Base-by-base conservation (phyloP, 2,797 vertebrate genomes). In the Propithecus deckenii region DNA sequence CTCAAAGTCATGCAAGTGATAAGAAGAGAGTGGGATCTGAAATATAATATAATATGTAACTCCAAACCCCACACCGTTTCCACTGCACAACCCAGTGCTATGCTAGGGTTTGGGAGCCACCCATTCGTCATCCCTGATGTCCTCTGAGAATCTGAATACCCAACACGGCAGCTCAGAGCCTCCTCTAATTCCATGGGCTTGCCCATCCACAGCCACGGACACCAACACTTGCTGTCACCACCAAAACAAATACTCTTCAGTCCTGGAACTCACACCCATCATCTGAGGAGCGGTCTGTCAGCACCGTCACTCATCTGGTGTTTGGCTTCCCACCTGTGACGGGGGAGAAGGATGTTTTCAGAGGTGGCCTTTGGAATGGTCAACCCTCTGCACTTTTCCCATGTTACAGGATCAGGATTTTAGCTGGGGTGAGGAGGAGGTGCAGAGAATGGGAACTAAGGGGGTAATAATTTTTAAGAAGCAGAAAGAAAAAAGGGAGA, bases 331-430 rank as follows among this genome's bases (percentile, higher is more conserved):
- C 55, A 52, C 12, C 50, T 30, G 15, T 52, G 46, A 30, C 55
- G 30, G 93, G 74, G 12, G n/a, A 88, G 71, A n/a, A 94, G 89
- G 38, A 50, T 65, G 28, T 74, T 95, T 93, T 83, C 50, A 92
- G 46, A 78, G 86, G 57, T 6, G 35, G 69, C 74, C 38, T 89
- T 84, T 38, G 38, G 25, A 59, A 65, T 1, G 32, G 41, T 50
- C 72, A 91, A 43, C 38, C 20, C 63, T 74, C 79, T 65, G 41
- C 0, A 18, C 32, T 71, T 52, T 35, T 20, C 41, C 69, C 35
- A 32, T 2, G 2, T 46, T 57, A 50, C 3, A 35, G 38, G 69
- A 78, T 59, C 30, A 78, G 48, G 65, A 71, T 59, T 30, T 12
- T 46, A 38, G 52, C 61, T 71, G 38, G 38, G 61, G 69, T 2